Base-by-base conservation (phyloP, 2,797 vertebrate species). In the Amniataba percoides region DNA sequence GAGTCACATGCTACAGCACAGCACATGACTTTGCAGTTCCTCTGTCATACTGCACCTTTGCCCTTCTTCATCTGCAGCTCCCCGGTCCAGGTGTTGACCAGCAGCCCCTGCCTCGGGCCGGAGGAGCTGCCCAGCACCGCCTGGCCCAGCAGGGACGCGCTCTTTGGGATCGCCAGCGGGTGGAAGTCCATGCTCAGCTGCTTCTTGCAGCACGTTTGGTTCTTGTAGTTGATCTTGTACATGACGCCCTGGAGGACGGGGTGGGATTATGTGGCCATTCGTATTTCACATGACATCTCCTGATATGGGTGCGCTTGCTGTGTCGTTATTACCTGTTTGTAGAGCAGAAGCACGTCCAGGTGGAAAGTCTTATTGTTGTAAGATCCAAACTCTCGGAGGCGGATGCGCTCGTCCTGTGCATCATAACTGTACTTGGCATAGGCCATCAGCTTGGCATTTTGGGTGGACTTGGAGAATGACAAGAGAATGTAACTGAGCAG, bases 1-100 rank as follows among this genome's bases (percentile, higher is more conserved):
- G 7, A 40, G 40, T 83, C 85, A 86, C 10, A 66, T 57, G 86
- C 59, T 60, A 0, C 40, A 27, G 3, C 1, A 4, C 23, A 19
- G 3, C 25, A 52, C 71, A 31, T 77, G 74, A 78, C 61, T 62
- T 16, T 40, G 19, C 14, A 46, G 4, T 15, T 49, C 40, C n/a
- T 67, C 19, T 27, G 27, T 31, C 27, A 31, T 25, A 18, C 7
- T 48, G 2, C 78, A 84, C 90, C 88, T 68, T 42, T 42, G 31
- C 16, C 46, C 0, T 2, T 53, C 10, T 36, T 75, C 23, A 15
- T 16, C 19, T 60, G 13, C 51, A 84, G 2, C 14, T 88, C 68
- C 14, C 93, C 94, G 0, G 0, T 0, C 95, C 95, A 95, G n/a
- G 64, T 81, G 89, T 95, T 95, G 72, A 94, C 93, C 60, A 94